Evolutionary conservation across 1,140 invertebrate genomes (phyloP), one percentile per base, ranked within the genome.

Genomic region (Triops cancriformis): DNA sequence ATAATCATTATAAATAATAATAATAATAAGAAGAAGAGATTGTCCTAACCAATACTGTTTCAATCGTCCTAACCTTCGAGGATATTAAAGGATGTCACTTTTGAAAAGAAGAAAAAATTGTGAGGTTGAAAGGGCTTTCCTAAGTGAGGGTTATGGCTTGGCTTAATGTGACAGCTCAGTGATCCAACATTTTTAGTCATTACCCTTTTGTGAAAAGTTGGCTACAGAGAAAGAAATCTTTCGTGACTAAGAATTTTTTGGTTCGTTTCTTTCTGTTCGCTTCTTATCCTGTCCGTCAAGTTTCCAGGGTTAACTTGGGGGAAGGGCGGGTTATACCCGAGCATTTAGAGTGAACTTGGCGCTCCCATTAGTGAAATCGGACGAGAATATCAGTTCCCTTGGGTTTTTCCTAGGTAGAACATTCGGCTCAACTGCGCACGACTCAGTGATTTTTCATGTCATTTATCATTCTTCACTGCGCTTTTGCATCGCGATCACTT

Each of bases 331-430:
- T 64, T 64, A 12, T 64, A 64, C 23, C 10, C 18, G 51, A 64
- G 51, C 51, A 64, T 64, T 64, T 64, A 64, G 51, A 64, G 51
- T 64, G 51, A 64, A 64, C 51, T 64, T 64, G 14, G 51, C 51
- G 51, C 51, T 64, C 51, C 51, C 23, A 64, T 64, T 64, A 64
- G 51, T 64, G 51, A 64, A 64, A 64, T 64, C 51, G 51, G 51
- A 23, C 51, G 51, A 64, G 51, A 64, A 64, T 64, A 64, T 64
- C 51, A 64, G 51, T 64, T 64, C 51, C 51, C 51, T 18, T 3
- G 51, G 51, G 51, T 64, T 64, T 64, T 64, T 64, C 31, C 18
- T 64, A 18, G 51, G n/a, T 64, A 64, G 51, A 64, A 18, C 51
- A 64, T 64, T 64, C 51, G 51, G 23, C 18, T n/a, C 18, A 64